These are phyloP conservation scores for Diplogasteroides magnus DNA, from an alignment of 1,140 invertebrate species.

Conservation along the genomic window DNA sequence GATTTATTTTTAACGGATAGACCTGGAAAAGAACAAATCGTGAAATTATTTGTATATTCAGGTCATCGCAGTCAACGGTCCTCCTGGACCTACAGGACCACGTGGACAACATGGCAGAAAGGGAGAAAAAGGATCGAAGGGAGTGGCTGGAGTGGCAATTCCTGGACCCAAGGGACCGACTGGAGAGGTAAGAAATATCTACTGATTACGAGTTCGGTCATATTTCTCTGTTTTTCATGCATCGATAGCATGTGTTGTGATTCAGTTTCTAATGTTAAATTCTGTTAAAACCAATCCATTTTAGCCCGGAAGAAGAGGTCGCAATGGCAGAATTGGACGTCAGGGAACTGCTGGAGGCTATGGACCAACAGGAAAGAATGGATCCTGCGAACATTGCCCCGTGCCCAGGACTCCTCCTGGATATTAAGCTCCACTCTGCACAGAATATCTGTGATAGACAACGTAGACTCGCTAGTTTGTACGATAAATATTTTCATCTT, in stretches of 20 bases:
- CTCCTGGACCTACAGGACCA: constrained; percentile 31
- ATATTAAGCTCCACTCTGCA: too few relatives aligned
- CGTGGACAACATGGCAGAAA: constrained; percentile 28
- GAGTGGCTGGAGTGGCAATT: constrained; percentile 27
- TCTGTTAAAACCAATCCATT: too few relatives aligned
- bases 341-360: constrained; percentile 26
- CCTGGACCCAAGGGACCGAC: constrained; percentile 29
- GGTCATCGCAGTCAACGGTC: constrained; percentile 32
- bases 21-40: too few relatives aligned
- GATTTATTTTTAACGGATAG: too few relatives aligned
- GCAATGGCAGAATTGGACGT: constrained; percentile 25
- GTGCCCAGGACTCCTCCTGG: constrained; percentile 30
- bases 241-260: too few relatives aligned
- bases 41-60: constrained; percentile 1
- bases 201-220: too few relatives aligned
- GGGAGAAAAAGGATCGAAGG: constrained; percentile 33
- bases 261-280: too few relatives aligned
- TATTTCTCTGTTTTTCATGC: too few relatives aligned
- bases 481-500: too few relatives aligned
- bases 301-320: constrained; percentile 26
- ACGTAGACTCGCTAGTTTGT: too few relatives aligned
- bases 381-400: constrained; percentile 34
- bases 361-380: constrained; percentile 26
- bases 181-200: background rate
- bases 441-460: too few relatives aligned